Evolutionary conservation across 2,888 invertebrate genomes (phyloP), one percentile per base, ranked within the genome.

Genomic region (Acheta domesticus): DNA sequence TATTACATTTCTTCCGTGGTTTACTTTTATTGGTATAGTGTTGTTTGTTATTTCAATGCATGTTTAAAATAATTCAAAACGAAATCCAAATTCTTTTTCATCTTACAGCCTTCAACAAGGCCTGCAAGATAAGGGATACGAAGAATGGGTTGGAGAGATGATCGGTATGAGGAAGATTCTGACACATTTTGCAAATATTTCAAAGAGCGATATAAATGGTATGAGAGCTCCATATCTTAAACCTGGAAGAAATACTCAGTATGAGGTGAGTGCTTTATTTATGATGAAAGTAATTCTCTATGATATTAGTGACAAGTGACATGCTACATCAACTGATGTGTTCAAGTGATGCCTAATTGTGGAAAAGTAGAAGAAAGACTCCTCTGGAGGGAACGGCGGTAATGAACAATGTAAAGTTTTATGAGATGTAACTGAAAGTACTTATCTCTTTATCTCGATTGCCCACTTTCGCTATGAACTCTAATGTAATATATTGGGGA

Each of bases 111-210:
- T 92, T 16, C 95, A 96, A 85, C 92, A 92, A 85, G 94, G 96
- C 76, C 89, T 97, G 14, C 95, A 97, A 88, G 94, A 95, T 87
- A 94, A 95, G 86, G 94, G 94, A 79, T 94, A 96, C 86, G 96
- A 96, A 88, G 95, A 95, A 86, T 97, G 96, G 96, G 94, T 93
- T 0, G 95, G 95, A 36, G 96, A 96, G 88, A 96, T 96, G 95
- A 94, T 96, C 84, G 96, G 96, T 78, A 96, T 96, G 96, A 90
- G 96, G 82, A 95, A 96, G 86, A 95, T 96, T 84, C 88, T 96
- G 48, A 90, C 91, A 82, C 91, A 92, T 85, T 96, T 96, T 85
- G 90, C 96, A 14, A 96, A 96, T 86, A 91, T 96, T 81, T 92
- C 94, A 19, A 91, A 91, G 78, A 91, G 91, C 79, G 96, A 96